Percentiles rank a stretch among this genome's conserved stretches.
These are phyloP conservation scores for Lycocerus yunnanus DNA, from an alignment of 2,888 invertebrate genomes.

Conservation along the genomic window DNA sequence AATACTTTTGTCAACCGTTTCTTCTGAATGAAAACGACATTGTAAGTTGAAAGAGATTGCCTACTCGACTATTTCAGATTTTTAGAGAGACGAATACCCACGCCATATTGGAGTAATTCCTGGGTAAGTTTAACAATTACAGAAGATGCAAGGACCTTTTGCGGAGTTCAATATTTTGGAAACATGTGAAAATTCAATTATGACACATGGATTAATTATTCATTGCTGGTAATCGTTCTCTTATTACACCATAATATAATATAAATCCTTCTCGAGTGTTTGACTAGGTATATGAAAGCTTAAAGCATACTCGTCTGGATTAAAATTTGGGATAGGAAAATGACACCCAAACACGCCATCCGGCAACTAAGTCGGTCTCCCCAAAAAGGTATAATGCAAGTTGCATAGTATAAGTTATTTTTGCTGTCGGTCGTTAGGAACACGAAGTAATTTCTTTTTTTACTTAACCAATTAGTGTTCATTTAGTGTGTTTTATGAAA, in stretches of 20 bases:
- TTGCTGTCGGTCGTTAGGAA: constrained; percentile 18
- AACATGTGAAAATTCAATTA: not conserved
- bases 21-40: too few relatives aligned
- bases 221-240: constrained; percentile 18
- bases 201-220: not conserved
- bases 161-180: not conserved
- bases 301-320: constrained; percentile 26
- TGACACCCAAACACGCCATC: constrained; percentile 42
- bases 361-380: constrained; percentile 26
- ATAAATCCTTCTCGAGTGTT: constrained; percentile 14
- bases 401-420: constrained; percentile 20
- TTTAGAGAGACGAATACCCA: too few relatives aligned
- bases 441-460: constrained; percentile 20
- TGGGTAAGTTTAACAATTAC: too few relatives aligned
- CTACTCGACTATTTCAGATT: too few relatives aligned
- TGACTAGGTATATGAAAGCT: constrained; percentile 22
- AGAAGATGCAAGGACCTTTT: too few relatives aligned
- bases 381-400: constrained; percentile 21
- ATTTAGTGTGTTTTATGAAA: constrained; percentile 17
- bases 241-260: constrained; percentile 9
- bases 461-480: constrained; percentile 25
- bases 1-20: too few relatives aligned
- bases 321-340: constrained; percentile 35
- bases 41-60: too few relatives aligned
- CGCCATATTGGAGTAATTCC: too few relatives aligned